These are phyloP conservation scores for Geococcyx californianus DNA, from an alignment of 2,113 vertebrate species.

Conservation along the genomic window DNA sequence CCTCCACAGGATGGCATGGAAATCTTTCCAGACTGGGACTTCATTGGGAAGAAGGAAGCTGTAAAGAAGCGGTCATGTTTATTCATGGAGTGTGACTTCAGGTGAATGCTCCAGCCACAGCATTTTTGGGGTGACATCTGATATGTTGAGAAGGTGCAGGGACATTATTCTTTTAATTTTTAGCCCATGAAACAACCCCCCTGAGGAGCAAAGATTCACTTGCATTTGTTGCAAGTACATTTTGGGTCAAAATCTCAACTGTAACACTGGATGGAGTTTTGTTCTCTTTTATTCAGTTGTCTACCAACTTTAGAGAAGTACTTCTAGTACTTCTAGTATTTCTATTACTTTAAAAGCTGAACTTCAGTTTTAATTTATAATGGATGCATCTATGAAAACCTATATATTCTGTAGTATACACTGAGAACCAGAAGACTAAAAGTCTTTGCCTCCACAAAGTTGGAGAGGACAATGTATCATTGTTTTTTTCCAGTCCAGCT, in stretches of 20 bases:
- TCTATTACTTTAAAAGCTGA: background rate
- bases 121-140: background rate
- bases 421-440: background rate
- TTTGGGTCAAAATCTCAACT: background rate
- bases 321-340: background rate
- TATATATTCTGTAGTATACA: fast-evolving
- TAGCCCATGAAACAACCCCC: background rate
- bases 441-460: background rate
- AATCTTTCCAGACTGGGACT: background rate
- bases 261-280: background rate
- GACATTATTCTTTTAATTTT: background rate
- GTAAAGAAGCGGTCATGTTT: fast-evolving
- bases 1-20: background rate
- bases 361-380: background rate
- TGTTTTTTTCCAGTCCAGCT: background rate
- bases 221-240: background rate
- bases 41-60: background rate
- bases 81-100: no score
- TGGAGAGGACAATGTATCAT: background rate
- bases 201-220: background rate
- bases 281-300: background rate
- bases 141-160: background rate
- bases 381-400: background rate
- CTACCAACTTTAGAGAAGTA: background rate
- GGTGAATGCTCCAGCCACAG: background rate